Evolutionary conservation across 2,113 vertebrate species (phyloP).

Genomic region (Heterotilapia buettikoferi): DNA sequence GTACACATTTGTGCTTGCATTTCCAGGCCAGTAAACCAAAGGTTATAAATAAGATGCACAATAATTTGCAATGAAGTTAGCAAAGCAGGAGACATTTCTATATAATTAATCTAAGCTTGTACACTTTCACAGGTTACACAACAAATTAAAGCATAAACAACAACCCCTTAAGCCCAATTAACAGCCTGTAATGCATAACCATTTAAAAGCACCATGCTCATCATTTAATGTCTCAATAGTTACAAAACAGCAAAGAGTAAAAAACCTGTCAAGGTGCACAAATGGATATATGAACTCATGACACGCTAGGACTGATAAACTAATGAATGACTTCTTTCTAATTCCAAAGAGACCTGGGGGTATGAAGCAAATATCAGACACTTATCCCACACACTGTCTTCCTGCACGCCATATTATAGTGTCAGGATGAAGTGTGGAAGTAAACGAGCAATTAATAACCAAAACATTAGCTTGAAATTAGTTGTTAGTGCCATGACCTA

Average conservation of each 20-base stretch:
- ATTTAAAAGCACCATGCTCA: neutral
- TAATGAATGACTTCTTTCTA: neutral
- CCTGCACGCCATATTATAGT: neutral
- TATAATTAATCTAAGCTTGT: neutral
- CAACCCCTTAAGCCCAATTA: neutral
- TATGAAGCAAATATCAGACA: neutral
- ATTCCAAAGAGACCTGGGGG: rapidly evolving
- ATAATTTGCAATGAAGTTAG: neutral
- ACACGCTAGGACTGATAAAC: neutral
- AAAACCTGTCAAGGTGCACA: neutral
- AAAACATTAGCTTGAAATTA: neutral
- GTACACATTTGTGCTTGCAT: neutral
- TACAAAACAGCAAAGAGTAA: neutral
- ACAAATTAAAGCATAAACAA: neutral
- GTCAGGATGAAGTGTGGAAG: neutral
- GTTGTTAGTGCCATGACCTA: neutral
- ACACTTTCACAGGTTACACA: neutral
- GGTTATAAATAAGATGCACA: neutral
- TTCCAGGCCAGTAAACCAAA: neutral
- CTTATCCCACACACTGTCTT: neutral
- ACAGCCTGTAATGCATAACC: neutral
- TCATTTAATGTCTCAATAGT: neutral
- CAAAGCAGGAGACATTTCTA: neutral
- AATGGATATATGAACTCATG: neutral
- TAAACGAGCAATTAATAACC: neutral